Evolutionary conservation across 2,113 vertebrate species (phyloP).

Genomic region (Paedocypris sp.): DNA sequence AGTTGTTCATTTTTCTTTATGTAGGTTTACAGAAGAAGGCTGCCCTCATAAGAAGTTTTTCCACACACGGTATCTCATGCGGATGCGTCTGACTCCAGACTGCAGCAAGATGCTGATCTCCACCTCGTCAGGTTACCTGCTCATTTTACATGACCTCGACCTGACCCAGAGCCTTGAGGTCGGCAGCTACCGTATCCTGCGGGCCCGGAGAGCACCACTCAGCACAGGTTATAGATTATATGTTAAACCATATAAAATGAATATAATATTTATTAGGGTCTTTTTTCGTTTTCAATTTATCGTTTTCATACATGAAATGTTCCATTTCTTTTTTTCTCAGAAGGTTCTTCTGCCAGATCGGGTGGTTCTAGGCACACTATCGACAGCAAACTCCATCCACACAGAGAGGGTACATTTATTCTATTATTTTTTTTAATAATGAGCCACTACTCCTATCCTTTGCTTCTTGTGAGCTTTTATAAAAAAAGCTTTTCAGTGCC

Average conservation of each 20-base stretch:
- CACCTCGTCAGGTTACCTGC: constrained; percentile 92
- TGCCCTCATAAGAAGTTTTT: constrained; percentile 99
- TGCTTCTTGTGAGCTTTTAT: no score
- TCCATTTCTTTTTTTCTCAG: constrained; percentile 32
- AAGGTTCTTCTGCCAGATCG: constrained; percentile 67
- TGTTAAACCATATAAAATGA: no score
- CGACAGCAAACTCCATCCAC: constrained; percentile 74
- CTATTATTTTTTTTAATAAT: not conserved
- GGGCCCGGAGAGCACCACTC: constrained; percentile 80
- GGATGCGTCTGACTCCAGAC: constrained; percentile 95
- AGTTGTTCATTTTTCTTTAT: not conserved
- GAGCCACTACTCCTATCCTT: no score
- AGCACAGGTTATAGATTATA: no score
- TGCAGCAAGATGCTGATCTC: constrained; percentile 99
- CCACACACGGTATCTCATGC: constrained; percentile 95
- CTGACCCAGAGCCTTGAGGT: constrained; percentile 95
- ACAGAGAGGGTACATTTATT: constrained; percentile 74
- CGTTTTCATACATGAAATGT: not conserved
- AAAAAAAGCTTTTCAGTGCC: not conserved
- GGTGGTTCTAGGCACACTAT: constrained; percentile 72
- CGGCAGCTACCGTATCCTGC: constrained; percentile 89
- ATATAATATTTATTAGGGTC: no score
- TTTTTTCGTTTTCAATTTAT: no score
- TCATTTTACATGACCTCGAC: constrained; percentile 95
- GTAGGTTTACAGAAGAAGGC: constrained; percentile 90